Base-by-base conservation (phyloP, 1,140 invertebrate genomes). In the Prorops nasuta region DNA sequence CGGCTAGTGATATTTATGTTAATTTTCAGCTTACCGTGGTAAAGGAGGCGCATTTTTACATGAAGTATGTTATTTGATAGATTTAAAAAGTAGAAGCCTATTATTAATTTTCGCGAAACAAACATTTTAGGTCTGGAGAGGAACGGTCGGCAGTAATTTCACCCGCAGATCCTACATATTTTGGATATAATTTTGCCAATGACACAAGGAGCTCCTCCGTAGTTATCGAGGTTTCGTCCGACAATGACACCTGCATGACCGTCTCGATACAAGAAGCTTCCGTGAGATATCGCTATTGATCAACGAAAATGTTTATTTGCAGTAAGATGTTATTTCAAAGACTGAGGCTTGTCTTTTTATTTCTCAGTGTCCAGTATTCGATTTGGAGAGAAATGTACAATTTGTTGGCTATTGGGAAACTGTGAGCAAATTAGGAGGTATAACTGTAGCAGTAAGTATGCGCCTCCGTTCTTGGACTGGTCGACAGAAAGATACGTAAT, bases 381-480 rank as follows among this genome's bases (percentile, higher is more conserved):
- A 86, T 64, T 70, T 84, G 31, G 83, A 85, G 58, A 57, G 74
- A 51, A 85, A 84, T 61, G 78, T 86, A 19, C 74, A 81, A 49
- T 86, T 80, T 69, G 74, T 78, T 40, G 84, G 84, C 28, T 78
- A 78, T 22, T 86, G 84, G 73, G 85, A 87, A 67, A 87, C 86
- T 19, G 82, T 86, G 66, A 81, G 78, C 47, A 79, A 62, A 38
- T 72, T 79, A 67, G 84, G 84, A 36, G 83, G 83, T 46, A 82
- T 87, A 47, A 82, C 82, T 20, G 74, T 84, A 47, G 69, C 72
- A 44, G 83, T 84, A 67, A 76, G 54, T 63, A 32, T 15, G 17
- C 24, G 10, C 41, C 2, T 34, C 14, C 3, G 9, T 19, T 43
- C 35, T 44, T n/a, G n/a, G n/a, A n/a, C n/a, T n/a, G n/a, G n/a